Percentiles rank a stretch among this genome's conserved stretches.
Evolutionary conservation across 1,140 invertebrate genomes (phyloP).

Genomic region (Agrypnia vestita): DNA sequence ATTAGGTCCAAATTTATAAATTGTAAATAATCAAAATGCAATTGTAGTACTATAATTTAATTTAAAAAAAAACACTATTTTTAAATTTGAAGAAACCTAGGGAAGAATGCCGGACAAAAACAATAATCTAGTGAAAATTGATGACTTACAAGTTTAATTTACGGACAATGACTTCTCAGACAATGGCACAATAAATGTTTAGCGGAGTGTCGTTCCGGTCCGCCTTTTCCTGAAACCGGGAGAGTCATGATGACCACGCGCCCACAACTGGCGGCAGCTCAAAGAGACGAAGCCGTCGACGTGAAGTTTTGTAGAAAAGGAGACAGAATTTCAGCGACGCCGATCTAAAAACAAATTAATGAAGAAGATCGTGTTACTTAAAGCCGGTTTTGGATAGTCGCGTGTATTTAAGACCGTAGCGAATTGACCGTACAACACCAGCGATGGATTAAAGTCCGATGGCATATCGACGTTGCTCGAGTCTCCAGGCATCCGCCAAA

Average conservation of each 20-base stretch:
- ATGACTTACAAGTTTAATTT: not conserved
- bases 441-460: not conserved
- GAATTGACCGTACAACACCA: conserved; percentile 34
- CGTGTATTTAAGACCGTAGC: conserved; percentile 22
- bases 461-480: no score
- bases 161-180: conserved; percentile 2
- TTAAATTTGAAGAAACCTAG: no score
- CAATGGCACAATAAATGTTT: conserved; percentile 15
- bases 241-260: conserved; percentile 8
- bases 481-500: no score
- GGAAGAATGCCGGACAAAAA: not conserved
- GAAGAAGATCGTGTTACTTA: conserved; percentile 1
- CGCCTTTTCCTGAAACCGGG: conserved; percentile 17
- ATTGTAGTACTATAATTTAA: no score
- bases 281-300: conserved; percentile 8
- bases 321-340: conserved; percentile 12
- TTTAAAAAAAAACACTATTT: no score
- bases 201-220: conserved; percentile 8
- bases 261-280: conserved; percentile 10
- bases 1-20: no score
- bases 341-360: conserved; percentile 23
- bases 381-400: conserved; percentile 6
- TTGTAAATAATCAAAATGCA: no score
- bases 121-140: not conserved
- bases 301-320: not conserved